Evolutionary conservation across 1,140 invertebrate genomes (phyloP), one percentile per base, ranked within the genome.

Genomic region (Homalodisca vitripennis): DNA sequence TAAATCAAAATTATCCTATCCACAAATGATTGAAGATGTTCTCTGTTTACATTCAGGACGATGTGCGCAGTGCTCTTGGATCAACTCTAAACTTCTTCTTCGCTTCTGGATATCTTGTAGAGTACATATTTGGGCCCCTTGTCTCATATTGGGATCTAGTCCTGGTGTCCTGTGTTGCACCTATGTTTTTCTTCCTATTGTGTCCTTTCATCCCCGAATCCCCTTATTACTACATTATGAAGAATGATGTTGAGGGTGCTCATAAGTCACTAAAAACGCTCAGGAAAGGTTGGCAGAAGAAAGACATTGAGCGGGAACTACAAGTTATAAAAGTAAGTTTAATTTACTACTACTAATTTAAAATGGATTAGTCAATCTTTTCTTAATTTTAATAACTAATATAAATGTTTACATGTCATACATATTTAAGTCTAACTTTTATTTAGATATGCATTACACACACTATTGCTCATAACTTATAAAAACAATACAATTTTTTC

Each of bases 31-130:
- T n/a, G n/a, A n/a, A n/a, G n/a, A n/a, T n/a, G n/a, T n/a, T n/a
- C n/a, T n/a, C n/a, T n/a, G n/a, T n/a, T n/a, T n/a, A n/a, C n/a
- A n/a, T 71, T 27, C 67, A 73, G 74, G 48, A 69, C 20, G 32
- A 70, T 22, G 24, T 75, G 24, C 68, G 74, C 31, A 66, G 71
- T 22, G 67, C 72, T 47, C 32, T 75, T 0, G 92, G 92, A 6
- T 92, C 93, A 0, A 87, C 93, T 65, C 86, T 94, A 72, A 92
- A 95, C 77, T 79, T 94, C 14, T 92, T 91, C 75, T 85, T 90
- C 46, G 85, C 86, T 2, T 72, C 90, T 22, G 95, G 95, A 12
- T 87, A 94, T 71, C 77, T 95, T 0, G 84, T 89, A 30, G 83
- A 89, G 0, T 97, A 94, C 76, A 77, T 82, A 0, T 82, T 93